Base-by-base conservation (phyloP, 2,113 vertebrate species). In the Ariopsis seemanni region DNA sequence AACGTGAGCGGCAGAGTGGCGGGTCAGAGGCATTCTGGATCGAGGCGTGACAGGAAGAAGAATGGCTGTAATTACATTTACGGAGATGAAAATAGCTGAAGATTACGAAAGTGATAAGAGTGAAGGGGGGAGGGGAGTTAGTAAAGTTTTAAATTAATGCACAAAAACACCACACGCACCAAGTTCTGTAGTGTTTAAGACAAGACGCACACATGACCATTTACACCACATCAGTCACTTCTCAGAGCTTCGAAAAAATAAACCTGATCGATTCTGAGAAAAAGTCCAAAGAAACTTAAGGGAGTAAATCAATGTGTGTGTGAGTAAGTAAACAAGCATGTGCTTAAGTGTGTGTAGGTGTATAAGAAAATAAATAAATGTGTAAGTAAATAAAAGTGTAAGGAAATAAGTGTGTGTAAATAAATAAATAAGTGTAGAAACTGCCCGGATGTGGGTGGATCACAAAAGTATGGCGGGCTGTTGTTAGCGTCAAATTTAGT, bases 1-100 rank as follows among this genome's bases (percentile, higher is more conserved):
- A 94, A 93, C 94, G 94, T 92, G 92, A 93, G 93, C 91, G 94
- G 94, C 91, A 91, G 93, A 92, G 93, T 94, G 93, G 93, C 84
- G 91, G 92, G 92, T 94, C 75, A 87, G 89, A 87, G 90, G 88
- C 90, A 91, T 17, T 71, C 89, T 92, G 91, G 93, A 91, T 92
- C 93, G 87, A 90, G 87, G 91, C 82, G 92, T 93, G 93, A 94
- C 94, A 93, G 89, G 85, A 92, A 94, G 93, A 94, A 91, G 94
- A 95, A 95, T 94, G 89, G 89, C 88, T 90, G 89, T 92, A 94
- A 94, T 94, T 95, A 91, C 88, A 93, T 93, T 92, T 90, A 92
- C 90, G 89, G 89, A 92, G 93, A 92, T 88, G 89, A 93, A 94
- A 95, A 94, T 93, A 95, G 87, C 89, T 91, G 83, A 91, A 90